phyloP scores from a whole-genome alignment of 2,888 invertebrate genomes.

The Eupithecia pulchellata region DNA sequence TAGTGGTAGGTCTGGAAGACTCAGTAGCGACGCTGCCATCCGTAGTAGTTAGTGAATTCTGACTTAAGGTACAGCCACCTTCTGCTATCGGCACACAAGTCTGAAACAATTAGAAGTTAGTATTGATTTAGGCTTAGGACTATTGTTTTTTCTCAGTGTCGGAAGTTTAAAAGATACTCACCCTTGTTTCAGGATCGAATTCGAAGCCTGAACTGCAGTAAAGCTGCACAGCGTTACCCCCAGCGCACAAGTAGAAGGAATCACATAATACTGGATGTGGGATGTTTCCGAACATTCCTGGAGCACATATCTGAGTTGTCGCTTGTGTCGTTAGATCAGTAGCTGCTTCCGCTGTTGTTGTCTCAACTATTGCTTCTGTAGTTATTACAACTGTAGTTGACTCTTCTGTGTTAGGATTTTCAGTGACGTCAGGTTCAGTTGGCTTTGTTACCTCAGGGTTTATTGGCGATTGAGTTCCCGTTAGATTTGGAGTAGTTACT shows the following conservation, averaged over 20 bases:
- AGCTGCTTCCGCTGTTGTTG: constrained; percentile 13
- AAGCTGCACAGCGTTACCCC: constrained; percentile 37
- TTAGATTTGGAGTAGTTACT: constrained; percentile 1
- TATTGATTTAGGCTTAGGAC: background rate
- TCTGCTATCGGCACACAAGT: constrained; percentile 49
- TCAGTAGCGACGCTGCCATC: background rate
- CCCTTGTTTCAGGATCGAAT: constrained; percentile 42
- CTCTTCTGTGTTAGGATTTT: background rate
- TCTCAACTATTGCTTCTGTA: constrained; percentile 1
- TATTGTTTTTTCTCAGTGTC: background rate
- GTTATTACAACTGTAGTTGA: constrained; percentile 9
- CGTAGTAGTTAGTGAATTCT: constrained; percentile 17
- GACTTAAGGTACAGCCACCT: constrained; percentile 52
- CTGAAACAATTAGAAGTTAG: constrained; percentile 28
- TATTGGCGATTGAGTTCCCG: constrained; percentile 6
- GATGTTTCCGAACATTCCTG: constrained; percentile 35
- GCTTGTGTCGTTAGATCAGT: constrained; percentile 21
- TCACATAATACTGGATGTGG: constrained; percentile 39
- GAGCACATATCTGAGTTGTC: constrained; percentile 29
- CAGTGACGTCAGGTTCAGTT: background rate
- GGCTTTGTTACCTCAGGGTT: constrained; percentile 9
- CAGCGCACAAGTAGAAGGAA: constrained; percentile 46
- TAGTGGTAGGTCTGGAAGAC: background rate
- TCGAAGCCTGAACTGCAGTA: constrained; percentile 50
- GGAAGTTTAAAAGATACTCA: background rate